Conservation (phyloP, 2,888 invertebrate species). For the Cheilosia grossa region DNA sequence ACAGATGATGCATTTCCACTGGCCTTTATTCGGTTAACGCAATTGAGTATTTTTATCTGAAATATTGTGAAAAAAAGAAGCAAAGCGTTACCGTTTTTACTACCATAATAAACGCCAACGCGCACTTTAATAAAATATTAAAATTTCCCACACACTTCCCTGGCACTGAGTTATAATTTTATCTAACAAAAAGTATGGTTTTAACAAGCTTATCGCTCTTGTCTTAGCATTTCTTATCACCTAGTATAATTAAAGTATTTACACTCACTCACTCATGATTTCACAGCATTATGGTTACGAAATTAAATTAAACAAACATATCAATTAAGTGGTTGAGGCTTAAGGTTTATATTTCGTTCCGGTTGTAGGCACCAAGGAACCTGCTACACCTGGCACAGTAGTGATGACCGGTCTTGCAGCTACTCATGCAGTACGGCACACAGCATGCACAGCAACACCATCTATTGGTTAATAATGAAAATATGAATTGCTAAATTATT, state of each 20-base stretch:
- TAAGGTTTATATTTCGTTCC: conserved; percentile 67
- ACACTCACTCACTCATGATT: conserved; percentile 43
- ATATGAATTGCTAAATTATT: conserved; percentile 12
- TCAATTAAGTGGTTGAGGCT: conserved; percentile 3
- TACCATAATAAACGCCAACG: conserved; percentile 34
- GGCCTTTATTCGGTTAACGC: background rate
- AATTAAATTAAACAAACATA: conserved; percentile 22
- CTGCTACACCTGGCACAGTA: conserved; percentile 81
- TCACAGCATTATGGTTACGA: conserved; percentile 47
- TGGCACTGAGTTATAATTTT: background rate
- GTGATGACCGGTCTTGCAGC: conserved; percentile 82
- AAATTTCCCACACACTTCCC: background rate
- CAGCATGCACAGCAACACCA: conserved; percentile 82
- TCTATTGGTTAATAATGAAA: conserved; percentile 72
- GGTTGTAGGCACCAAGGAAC: conserved; percentile 80
- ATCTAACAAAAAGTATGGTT: conserved; percentile 2
- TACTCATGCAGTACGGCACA: conserved; percentile 82
- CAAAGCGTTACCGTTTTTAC: background rate
- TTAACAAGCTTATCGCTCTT: background rate
- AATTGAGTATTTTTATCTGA: conserved; percentile 13
- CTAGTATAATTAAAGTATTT: conserved; percentile 38
- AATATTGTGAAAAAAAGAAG: background rate
- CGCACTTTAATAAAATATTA: background rate
- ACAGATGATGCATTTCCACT: conserved; percentile 5
- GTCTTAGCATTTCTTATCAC: conserved; percentile 37